phyloP scores from a whole-genome alignment of 2,797 vertebrate species.

The Sebastes ruberrimus region DNA sequence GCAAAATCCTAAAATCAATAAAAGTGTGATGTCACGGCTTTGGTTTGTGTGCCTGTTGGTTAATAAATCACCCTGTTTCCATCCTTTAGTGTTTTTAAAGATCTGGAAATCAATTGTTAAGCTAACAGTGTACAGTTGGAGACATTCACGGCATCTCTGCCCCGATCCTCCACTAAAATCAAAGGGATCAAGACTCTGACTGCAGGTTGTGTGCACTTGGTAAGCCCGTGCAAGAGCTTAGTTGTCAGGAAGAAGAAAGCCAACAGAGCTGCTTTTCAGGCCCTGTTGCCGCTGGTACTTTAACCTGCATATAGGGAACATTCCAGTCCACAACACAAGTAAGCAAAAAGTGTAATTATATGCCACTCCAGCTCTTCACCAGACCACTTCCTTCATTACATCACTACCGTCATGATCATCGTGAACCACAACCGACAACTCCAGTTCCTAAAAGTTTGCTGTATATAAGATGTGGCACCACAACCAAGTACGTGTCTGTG shows the following conservation, averaged over 20 bases:
- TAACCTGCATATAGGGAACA: background rate
- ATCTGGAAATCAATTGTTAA: background rate
- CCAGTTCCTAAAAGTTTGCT: background rate
- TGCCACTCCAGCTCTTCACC: background rate
- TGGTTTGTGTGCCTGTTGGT: background rate
- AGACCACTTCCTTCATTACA: background rate
- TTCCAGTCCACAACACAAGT: background rate
- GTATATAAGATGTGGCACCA: background rate
- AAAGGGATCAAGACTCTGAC: background rate
- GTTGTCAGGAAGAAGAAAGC: background rate
- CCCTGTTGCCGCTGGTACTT: background rate
- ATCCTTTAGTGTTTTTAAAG: background rate
- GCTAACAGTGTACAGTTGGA: background rate
- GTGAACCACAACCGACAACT: background rate
- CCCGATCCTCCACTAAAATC: background rate
- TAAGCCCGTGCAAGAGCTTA: background rate
- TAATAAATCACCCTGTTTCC: background rate
- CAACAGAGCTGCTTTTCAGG: background rate
- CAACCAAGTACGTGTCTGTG: no score
- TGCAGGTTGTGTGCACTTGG: background rate
- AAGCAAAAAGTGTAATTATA: background rate
- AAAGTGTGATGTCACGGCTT: background rate
- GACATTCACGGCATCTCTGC: background rate
- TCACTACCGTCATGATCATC: background rate
- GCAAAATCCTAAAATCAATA: background rate